Conservation (phyloP, 2,888 invertebrate species). For the Stomorhina lunata region DNA sequence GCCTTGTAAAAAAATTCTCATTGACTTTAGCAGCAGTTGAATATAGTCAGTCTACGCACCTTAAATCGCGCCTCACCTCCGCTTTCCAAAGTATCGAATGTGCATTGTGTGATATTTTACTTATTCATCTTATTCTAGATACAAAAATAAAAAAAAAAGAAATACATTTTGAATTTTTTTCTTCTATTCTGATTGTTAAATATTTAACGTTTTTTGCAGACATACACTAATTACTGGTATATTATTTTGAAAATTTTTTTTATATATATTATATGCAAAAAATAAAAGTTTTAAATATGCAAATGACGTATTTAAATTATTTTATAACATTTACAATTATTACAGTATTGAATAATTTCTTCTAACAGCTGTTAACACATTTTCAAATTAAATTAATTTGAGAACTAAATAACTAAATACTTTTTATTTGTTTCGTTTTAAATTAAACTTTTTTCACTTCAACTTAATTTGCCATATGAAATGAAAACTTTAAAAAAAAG, state of each 20-base stretch:
- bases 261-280: not conserved
- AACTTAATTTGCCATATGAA: not conserved
- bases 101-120: constrained; percentile 51
- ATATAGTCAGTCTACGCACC: constrained; percentile 75
- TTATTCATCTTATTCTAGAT: constrained; percentile 49
- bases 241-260: not conserved
- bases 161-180: constrained; percentile 69
- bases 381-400: not conserved
- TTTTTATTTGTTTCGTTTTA: constrained; percentile 13
- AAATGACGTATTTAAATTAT: constrained; percentile 50
- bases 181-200: constrained; percentile 44
- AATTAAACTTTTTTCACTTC: not conserved
- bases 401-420: constrained; percentile 14
- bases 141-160: constrained; percentile 28
- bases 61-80: constrained; percentile 75
- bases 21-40: constrained; percentile 67
- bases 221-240: constrained; percentile 36
- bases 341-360: not conserved
- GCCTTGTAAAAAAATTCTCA: constrained; percentile 68
- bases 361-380: constrained; percentile 30
- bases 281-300: constrained; percentile 14
- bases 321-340: not conserved
- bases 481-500: not conserved
- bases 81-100: constrained; percentile 72
- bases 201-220: constrained; percentile 23